Evolutionary conservation across 2,888 invertebrate species (phyloP).

Genomic region (Phytoseiulus persimilis): DNA sequence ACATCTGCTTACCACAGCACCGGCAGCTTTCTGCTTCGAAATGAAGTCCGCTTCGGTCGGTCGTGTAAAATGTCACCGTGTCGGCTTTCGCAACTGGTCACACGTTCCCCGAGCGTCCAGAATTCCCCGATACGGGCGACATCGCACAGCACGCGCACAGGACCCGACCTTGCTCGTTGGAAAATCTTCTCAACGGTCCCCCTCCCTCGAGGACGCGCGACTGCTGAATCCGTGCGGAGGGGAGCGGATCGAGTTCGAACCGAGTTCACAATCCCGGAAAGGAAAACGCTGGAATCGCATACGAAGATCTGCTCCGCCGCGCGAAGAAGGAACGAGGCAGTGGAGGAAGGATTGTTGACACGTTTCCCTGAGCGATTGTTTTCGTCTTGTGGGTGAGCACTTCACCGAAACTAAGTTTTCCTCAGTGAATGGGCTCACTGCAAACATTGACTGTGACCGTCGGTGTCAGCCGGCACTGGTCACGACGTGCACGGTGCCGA

Average conservation of each 20-base stretch:
- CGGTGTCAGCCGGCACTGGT: neutral
- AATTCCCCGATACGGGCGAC: neutral
- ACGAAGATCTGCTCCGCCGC: neutral
- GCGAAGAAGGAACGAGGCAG: neutral
- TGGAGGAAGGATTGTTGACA: neutral
- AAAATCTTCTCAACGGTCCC: neutral
- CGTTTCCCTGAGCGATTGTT: neutral
- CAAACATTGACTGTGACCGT: neutral
- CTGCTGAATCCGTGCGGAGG: neutral
- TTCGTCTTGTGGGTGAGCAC: neutral
- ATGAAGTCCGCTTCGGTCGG: neutral
- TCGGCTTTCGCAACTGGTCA: neutral
- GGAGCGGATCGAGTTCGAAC: neutral
- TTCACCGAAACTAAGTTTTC: neutral
- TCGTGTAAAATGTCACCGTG: neutral
- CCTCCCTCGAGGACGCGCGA: neutral
- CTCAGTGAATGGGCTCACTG: neutral
- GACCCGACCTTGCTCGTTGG: neutral
- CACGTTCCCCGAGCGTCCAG: neutral
- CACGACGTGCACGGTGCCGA: neutral
- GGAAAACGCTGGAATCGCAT: no score
- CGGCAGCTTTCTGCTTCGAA: neutral
- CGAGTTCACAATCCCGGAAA: no score
- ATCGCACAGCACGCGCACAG: neutral
- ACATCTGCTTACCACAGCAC: conserved; percentile 5